phyloP scores from a whole-genome alignment of 2,797 vertebrate genomes.

The Melanotaenia pygmaea region DNA sequence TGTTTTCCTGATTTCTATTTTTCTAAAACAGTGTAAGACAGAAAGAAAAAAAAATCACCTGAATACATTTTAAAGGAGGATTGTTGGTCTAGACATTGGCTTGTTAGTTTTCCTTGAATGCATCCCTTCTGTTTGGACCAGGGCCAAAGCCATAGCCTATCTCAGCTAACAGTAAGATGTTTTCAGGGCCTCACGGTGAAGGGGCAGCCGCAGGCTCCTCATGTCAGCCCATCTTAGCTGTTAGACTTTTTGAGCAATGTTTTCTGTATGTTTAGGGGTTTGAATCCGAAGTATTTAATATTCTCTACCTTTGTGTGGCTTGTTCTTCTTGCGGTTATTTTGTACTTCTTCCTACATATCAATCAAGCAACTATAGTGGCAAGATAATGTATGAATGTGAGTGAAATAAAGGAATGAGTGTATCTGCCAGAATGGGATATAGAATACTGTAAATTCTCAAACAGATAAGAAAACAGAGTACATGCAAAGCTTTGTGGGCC shows the following conservation, averaged over 20 bases:
- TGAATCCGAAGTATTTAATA: conserved; percentile 59
- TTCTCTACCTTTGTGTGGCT: conserved; percentile 76
- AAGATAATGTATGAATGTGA: conserved; percentile 34
- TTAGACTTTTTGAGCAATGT: conserved; percentile 31
- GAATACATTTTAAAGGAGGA: conserved; percentile 25
- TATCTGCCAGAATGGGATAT: conserved; percentile 23
- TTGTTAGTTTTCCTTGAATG: conserved; percentile 32
- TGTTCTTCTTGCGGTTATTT: conserved; percentile 73
- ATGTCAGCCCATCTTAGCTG: conserved; percentile 24
- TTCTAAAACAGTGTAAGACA: conserved; percentile 70
- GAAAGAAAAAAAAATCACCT: conserved; percentile 3
- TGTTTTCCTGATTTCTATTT: conserved; percentile 83
- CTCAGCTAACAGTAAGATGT: conserved; percentile 54
- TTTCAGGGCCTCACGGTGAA: conserved; percentile 54
- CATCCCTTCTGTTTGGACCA: conserved; percentile 38
- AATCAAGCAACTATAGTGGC: conserved; percentile 53
- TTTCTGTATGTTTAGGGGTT: conserved; percentile 55
- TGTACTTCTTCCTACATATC: conserved; percentile 76
- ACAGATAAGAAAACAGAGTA: neutral
- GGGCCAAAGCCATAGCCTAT: conserved; percentile 77
- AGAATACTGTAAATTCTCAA: conserved; percentile 52
- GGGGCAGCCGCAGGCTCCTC: conserved; percentile 23
- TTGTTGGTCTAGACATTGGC: neutral
- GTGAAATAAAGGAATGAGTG: conserved; percentile 35
- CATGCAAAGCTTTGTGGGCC: neutral